Base-by-base conservation (phyloP, 2,797 vertebrate species). In the Novumbra hubbsi region DNA sequence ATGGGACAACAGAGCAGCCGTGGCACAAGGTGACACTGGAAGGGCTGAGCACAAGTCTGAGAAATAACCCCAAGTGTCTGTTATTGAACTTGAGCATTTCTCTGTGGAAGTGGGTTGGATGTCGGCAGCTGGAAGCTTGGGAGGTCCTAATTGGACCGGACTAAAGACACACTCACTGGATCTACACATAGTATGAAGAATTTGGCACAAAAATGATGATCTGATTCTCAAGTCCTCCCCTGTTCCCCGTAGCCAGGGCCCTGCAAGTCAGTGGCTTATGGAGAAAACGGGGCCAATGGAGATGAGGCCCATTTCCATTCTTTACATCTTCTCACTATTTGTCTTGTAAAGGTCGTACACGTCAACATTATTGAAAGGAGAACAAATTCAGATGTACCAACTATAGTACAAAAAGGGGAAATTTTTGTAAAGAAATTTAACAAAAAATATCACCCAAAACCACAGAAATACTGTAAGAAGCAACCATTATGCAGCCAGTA, bases 161-260 rank as follows among this genome's bases (percentile, higher is more conserved):
- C 72, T 76, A 70, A 49, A 68, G 68, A 27, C 16, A n/a, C 19
- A 63, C 7, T 41, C 34, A 21, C 28, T 32, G 64, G 11, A 5
- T 32, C 6, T 24, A 15, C 19, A 34, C 14, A 8, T 34, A 3
- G 16, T 73, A n/a, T 24, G 55, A 76, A 68, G 71, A 69, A 21
- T 87, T 86, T 84, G 80, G 78, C 78, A 79, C 72, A 66, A 81
- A 64, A 60, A 60, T 9, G 9, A 60, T 60, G 55, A 8, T 21
- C 11, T 60, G 55, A 4, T 19, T 55, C 52, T 60, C n/a, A 60
- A 24, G 24, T 60, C 21, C 12, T 24, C 55, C 21, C 21, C n/a
- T 60, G 8, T 45, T 5, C 9, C 9, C 41, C 41, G 24, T 60
- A 60, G 19, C 8, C 24, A 60, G 55, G 9, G 9, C 55, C 12